phyloP scores from a whole-genome alignment of 2,888 invertebrate species.

The Sinohyriopsis cumingii region DNA sequence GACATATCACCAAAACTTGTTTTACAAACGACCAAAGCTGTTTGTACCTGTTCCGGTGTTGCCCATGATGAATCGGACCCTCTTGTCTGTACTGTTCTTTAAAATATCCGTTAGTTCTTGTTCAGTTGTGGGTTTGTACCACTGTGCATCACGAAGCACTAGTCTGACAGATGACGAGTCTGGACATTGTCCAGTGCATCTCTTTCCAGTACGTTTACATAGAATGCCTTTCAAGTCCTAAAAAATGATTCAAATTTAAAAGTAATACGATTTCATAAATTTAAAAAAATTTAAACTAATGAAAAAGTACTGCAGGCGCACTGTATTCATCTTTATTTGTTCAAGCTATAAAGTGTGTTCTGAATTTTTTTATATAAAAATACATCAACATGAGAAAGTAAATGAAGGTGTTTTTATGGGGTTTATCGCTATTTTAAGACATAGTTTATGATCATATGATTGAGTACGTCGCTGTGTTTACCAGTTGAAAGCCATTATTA shows the following conservation, averaged over 20 bases:
- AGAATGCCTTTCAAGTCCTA: conserved; percentile 54
- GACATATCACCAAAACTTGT: too few species aligned
- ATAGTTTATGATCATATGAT: too few species aligned
- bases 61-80: conserved; percentile 78
- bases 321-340: neutral
- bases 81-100: conserved; percentile 37
- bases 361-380: too few species aligned
- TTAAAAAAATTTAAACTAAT: neutral
- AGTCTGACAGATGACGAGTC: conserved; percentile 36
- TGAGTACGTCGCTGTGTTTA: too few species aligned
- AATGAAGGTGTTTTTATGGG: too few species aligned
- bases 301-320: neutral
- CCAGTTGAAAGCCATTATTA: too few species aligned
- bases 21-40: too few species aligned
- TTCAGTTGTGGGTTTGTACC: conserved; percentile 58
- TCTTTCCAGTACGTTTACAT: conserved; percentile 52
- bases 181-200: conserved; percentile 49
- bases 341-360: neutral
- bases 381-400: too few species aligned
- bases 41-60: conserved; percentile 81
- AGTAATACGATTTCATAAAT: neutral
- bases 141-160: conserved; percentile 50
- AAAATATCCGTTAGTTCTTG: conserved; percentile 48
- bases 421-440: too few species aligned
- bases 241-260: neutral